Base-by-base conservation (phyloP, 2,797 vertebrate species). In the Notolepis coatsorum region DNA sequence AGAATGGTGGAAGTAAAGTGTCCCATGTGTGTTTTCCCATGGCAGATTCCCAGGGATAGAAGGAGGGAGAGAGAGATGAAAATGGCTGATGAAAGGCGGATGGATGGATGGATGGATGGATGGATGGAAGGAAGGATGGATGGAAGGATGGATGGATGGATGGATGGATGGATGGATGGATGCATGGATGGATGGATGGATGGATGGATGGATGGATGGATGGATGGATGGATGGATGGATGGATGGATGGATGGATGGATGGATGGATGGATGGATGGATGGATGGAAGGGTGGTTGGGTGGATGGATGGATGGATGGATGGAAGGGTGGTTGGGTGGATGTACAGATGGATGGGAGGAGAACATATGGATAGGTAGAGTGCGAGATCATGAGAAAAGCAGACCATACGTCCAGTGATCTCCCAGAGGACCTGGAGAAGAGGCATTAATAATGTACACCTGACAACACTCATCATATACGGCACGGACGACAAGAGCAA, bases 371-470 rank as follows among this genome's bases (percentile, higher is more conserved):
- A 71, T 60, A 50, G 71, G 49, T 1, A 37, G 50, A 49, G 65
- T 70, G 49, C 80, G 81, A 49, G 55, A 68, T 71, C 55, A 61
- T 17, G 64, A 73, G 74, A 80, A 77, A n/a, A n/a, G n/a, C n/a
- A n/a, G n/a, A 78, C 57, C 68, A 75, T 64, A 25, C 35, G 48
- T 61, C 50, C 49, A 4, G 72, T 57, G 81, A 84, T 84, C 84
- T 80, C 33, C 39, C 21, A 6, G 65, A 65, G 78, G 76, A 80
- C 31, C 76, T 18, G 72, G 42, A 65, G 57, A 73, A 80, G 65
- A 82, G 47, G 53, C 52, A 72, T 71, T 61, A 59, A 78, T 73
- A 80, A 78, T 70, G 65, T 72, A 68, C 68, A 68, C 69, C 75
- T 68, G 68, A 73, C 82, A 52, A 65, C 56, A 74, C 43, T 35